Percentiles rank a stretch among this genome's conserved stretches.
phyloP scores from a whole-genome alignment of 53 echinoderm and acorn worm species.

The Echinometra lucunter region DNA sequence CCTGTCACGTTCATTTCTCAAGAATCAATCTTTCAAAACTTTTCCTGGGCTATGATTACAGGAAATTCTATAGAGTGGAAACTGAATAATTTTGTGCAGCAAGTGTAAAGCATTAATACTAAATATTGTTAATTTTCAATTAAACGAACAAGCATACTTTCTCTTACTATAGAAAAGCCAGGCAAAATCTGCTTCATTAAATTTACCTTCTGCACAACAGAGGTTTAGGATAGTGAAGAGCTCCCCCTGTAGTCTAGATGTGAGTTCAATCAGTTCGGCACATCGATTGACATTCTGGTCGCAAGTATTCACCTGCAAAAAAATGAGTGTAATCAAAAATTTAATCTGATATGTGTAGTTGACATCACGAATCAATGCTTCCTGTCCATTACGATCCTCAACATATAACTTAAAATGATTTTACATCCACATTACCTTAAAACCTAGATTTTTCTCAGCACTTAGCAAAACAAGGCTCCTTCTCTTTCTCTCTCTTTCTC shows the following conservation, averaged over 20 bases:
- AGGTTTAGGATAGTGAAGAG: slow-evolving; percentile 88
- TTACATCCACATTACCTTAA: not conserved
- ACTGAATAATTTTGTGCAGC: too few species aligned
- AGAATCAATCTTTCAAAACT: too few species aligned
- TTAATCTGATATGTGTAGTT: not conserved
- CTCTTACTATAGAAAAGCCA: not conserved
- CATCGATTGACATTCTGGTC: slow-evolving; percentile 91
- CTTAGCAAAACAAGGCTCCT: not conserved
- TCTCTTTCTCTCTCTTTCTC: not conserved
- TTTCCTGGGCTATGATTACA: too few species aligned
- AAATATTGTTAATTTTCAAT: too few species aligned
- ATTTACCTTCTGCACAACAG: slow-evolving; percentile 79
- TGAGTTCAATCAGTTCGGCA: slow-evolving; percentile 88
- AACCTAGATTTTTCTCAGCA: not conserved
- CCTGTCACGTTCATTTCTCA: too few species aligned
- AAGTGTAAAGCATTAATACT: too few species aligned
- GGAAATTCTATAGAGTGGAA: too few species aligned
- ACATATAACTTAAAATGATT: not conserved
- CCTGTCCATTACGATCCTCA: not conserved
- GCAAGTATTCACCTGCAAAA: slow-evolving; percentile 86
- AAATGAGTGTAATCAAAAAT: not conserved
- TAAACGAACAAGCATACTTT: too few species aligned
- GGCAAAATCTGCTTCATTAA: not conserved
- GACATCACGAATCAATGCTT: not conserved
- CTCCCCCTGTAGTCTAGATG: slow-evolving; percentile 88